Percentiles rank a stretch among this genome's conserved stretches.
Conservation (phyloP, 1,140 invertebrate genomes). For the Steinernema feltiae region DNA sequence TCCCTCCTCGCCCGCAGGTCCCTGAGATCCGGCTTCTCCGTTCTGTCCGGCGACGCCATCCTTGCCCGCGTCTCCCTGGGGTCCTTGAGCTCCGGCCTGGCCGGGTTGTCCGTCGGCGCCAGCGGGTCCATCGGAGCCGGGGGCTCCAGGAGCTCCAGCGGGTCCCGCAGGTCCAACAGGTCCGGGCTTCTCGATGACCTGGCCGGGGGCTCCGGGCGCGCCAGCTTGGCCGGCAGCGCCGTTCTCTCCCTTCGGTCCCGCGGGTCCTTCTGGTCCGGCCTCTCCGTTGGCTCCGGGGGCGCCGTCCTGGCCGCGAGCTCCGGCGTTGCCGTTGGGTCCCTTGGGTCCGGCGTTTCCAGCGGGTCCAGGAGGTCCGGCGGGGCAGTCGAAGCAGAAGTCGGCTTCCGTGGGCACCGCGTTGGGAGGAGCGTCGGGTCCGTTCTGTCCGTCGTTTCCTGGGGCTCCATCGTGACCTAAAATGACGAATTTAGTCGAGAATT, state of each 20-base stretch:
- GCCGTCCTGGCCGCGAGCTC: slow-evolving; percentile 24
- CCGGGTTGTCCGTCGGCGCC: background rate
- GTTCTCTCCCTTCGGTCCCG: slow-evolving; percentile 16
- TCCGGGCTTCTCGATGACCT: slow-evolving; percentile 29
- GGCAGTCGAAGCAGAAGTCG: slow-evolving; percentile 37
- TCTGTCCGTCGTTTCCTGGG: slow-evolving; percentile 24
- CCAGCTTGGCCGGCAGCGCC: slow-evolving; percentile 26
- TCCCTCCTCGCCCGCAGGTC: background rate
- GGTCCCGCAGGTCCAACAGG: slow-evolving; percentile 38
- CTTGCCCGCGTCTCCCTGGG: background rate
- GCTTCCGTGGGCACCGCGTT: background rate
- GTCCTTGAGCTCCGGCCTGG: background rate
- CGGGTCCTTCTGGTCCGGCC: slow-evolving; percentile 27
- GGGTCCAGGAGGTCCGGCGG: slow-evolving; percentile 26
- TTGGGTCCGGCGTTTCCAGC: slow-evolving; percentile 22
- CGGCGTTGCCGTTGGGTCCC: slow-evolving; percentile 23
- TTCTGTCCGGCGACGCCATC: background rate
- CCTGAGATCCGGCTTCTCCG: background rate
- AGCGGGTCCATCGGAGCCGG: too few relatives aligned
- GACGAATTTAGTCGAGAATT: background rate
- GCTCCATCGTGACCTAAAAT: slow-evolving; percentile 6
- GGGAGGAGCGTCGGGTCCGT: slow-evolving; percentile 17
- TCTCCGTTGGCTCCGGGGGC: slow-evolving; percentile 28
- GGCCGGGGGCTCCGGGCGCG: slow-evolving; percentile 15
- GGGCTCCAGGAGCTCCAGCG: slow-evolving; percentile 33